These are phyloP conservation scores for Panthera leo DNA, from an alignment of 2,113 vertebrate species.

Conservation along the genomic window DNA sequence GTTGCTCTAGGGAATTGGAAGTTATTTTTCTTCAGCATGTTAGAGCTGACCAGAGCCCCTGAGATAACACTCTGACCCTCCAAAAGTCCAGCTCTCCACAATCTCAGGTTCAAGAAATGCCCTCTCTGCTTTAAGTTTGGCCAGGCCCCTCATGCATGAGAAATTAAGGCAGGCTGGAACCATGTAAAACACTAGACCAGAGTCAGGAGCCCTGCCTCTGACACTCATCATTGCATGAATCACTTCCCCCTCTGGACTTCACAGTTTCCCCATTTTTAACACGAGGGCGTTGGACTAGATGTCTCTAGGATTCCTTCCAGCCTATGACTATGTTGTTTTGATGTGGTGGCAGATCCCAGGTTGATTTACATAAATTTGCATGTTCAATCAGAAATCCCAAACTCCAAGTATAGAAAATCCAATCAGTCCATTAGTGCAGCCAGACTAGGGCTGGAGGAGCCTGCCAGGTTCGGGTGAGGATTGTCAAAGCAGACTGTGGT, in stretches of 20 bases:
- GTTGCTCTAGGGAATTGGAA: neutral
- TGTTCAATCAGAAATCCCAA: slow-evolving; percentile 68
- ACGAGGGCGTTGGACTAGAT: neutral
- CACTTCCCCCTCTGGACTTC: slow-evolving; percentile 47
- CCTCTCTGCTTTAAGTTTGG: neutral
- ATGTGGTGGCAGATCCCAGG: slow-evolving; percentile 61
- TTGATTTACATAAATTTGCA: slow-evolving; percentile 80
- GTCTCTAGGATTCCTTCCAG: slow-evolving; percentile 67
- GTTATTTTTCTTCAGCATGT: slow-evolving; percentile 33
- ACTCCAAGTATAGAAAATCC: slow-evolving; percentile 74
- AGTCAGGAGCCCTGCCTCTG: slow-evolving; percentile 26
- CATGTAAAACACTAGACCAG: neutral
- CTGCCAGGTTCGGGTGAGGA: slow-evolving; percentile 13
- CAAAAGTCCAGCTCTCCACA: neutral
- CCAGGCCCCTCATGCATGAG: neutral
- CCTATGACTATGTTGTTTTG: slow-evolving; percentile 62
- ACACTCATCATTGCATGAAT: slow-evolving; percentile 53
- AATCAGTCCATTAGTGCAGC: slow-evolving; percentile 68
- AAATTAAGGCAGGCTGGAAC: neutral
- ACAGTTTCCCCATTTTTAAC: slow-evolving; percentile 65
- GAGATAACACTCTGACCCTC: neutral
- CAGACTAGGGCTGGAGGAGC: slow-evolving; percentile 39
- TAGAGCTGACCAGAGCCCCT: neutral
- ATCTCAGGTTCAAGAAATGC: slow-evolving; percentile 23
- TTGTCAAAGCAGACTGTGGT: neutral